Conservation (phyloP, 2,113 vertebrate genomes). For the Haliaeetus leucogaster region DNA sequence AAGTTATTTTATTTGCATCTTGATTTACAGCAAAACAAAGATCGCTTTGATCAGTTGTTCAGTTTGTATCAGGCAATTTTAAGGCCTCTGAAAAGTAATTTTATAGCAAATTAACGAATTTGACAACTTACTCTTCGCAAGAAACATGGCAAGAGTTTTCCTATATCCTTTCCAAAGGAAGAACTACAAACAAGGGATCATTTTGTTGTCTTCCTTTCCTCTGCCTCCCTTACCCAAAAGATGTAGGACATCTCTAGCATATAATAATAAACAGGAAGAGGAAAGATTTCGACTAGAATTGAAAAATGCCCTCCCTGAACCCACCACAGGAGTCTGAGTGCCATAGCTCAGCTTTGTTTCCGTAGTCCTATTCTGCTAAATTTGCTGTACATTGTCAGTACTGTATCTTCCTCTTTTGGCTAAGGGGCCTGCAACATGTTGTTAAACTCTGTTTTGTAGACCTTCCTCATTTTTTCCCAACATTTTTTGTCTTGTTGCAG, state of each 20-base stretch:
- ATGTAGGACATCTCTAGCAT: not conserved
- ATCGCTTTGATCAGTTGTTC: not conserved
- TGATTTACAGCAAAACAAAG: not conserved
- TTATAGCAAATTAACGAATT: not conserved
- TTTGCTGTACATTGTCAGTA: not conserved
- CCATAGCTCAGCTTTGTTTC: not conserved
- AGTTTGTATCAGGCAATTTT: slow-evolving; percentile 16
- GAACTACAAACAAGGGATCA: not conserved
- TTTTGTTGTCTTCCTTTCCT: not conserved
- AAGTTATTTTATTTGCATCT: not conserved
- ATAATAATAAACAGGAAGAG: not conserved
- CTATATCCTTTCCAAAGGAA: not conserved
- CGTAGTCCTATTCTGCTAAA: not conserved
- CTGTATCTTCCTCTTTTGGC: not conserved
- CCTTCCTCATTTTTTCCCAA: not conserved
- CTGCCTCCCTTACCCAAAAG: not conserved
- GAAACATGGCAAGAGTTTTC: not conserved
- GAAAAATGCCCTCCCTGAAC: not conserved
- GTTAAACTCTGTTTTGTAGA: not conserved
- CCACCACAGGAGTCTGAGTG: not conserved
- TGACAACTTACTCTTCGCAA: not conserved
- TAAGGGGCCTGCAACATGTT: not conserved
- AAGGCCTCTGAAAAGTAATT: not conserved
- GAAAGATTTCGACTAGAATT: not conserved
- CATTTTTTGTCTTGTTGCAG: not conserved